Evolutionary conservation across 2,888 invertebrate species (phyloP), one percentile per base, ranked within the genome.

Genomic region (Yponomeuta cagnagella): DNA sequence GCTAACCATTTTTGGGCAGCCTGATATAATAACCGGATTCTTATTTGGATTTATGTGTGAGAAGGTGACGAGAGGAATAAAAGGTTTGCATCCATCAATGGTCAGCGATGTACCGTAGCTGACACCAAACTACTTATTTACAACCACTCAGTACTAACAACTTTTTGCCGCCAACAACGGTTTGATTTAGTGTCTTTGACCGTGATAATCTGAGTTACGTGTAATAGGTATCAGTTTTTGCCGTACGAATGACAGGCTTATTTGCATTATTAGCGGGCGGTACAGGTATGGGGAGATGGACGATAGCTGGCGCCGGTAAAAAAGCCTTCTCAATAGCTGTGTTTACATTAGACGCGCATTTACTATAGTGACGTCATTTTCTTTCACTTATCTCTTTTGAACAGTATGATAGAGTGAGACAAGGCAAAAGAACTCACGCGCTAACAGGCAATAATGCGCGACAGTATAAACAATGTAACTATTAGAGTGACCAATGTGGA

Each of bases 401-500:
- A 8, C 33, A 5, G 33, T 43, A 43, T 43, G 43, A 43, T 43
- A 43, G 43, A 43, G 43, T 43, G 43, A 43, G 43, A 43, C 43
- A 43, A 6, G 43, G 43, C 43, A 43, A 8, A 6, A 43, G 5
- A 43, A 43, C 2, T 43, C 43, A 43, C 43, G 43, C 43, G 43
- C 43, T 8, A 43, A 43, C 6, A 43, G 1, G 43, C 43, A 43
- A 5, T 43, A 1, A 43, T 8, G 43, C 43, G 43, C 43, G 43
- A 43, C 5, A 43, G 43, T 43, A 1, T 43, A 43, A 1, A 43
- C 9, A 43, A 9, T 43, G 5, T 43, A 43, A 9, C 43, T 43
- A 43, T 90, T 90, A 89, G 84, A 80, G 81, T 79, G 83, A 88
- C 88, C 85, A 81, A 86, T 85, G 82, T 79, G 80, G 82, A 85